Conservation (phyloP, 1,140 invertebrate genomes). For the Drusus annulatus region DNA sequence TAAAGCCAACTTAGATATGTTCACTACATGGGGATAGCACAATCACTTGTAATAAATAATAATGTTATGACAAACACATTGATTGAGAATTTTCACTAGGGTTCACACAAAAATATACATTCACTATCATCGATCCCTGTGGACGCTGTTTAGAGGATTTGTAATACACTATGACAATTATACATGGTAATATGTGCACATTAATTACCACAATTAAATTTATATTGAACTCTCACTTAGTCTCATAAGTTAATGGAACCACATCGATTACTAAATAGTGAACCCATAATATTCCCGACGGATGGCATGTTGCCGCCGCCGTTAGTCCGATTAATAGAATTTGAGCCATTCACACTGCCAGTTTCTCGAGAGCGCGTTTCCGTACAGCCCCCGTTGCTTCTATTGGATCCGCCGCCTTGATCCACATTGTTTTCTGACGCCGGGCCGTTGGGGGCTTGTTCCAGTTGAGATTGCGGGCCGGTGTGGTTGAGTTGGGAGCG, state of each 20-base stretch:
- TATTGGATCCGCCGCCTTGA: too few relatives aligned
- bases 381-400: too few relatives aligned
- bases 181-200: too few relatives aligned
- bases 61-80: not conserved
- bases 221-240: not conserved
- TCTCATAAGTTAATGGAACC: constrained; percentile 52
- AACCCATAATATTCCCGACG: not conserved
- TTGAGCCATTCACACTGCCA: not conserved
- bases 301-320: not conserved
- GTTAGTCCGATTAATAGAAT: not conserved
- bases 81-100: constrained; percentile 32
- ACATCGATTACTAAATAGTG: constrained; percentile 32
- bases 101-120: constrained; percentile 35
- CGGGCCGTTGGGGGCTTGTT: not conserved
- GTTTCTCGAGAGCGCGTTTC: not conserved
- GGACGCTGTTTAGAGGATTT: constrained; percentile 15
- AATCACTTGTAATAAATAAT: too few relatives aligned
- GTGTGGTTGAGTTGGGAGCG: not conserved
- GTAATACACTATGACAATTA: too few relatives aligned
- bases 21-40: too few relatives aligned
- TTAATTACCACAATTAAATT: too few relatives aligned
- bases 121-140: constrained; percentile 19
- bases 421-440: not conserved
- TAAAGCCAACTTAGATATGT: too few relatives aligned
- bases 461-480: not conserved